phyloP scores from a whole-genome alignment of 2,113 vertebrate genomes.

The Steatornis caripensis region DNA sequence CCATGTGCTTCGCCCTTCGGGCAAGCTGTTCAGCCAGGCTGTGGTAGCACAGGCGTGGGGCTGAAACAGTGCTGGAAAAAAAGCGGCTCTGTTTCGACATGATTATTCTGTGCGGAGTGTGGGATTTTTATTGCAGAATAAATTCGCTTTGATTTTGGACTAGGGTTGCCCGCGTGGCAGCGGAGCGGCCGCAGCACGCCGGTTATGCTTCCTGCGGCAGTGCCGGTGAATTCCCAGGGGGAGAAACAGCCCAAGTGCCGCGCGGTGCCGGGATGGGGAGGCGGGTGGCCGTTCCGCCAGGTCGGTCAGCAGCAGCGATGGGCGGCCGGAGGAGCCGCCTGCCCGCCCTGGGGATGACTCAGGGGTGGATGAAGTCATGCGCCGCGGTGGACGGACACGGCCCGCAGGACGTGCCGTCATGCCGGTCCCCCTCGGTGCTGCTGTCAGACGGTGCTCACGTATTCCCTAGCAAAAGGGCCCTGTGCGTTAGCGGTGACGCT shows the following conservation, averaged over 20 bases:
- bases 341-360: conserved; percentile 8
- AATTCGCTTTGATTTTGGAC: background rate
- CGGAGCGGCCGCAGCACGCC: accelerated
- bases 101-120: accelerated
- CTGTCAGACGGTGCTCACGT: background rate
- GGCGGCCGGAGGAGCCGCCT: background rate
- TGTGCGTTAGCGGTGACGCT: background rate
- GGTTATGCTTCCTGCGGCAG: accelerated
- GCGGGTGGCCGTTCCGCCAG: accelerated
- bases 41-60: background rate
- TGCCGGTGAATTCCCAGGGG: accelerated
- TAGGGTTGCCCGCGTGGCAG: background rate
- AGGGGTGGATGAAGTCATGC: conserved; percentile 28
- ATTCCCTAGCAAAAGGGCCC: background rate
- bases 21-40: background rate
- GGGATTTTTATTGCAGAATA: background rate
- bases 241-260: background rate
- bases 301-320: background rate
- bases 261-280: background rate
- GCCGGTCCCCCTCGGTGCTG: background rate
- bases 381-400: background rate
- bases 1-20: accelerated
- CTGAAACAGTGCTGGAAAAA: background rate
- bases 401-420: background rate
- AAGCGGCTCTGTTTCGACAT: background rate